Base-by-base conservation (phyloP, 2,888 invertebrate genomes). In the Agapostemon virescens region DNA sequence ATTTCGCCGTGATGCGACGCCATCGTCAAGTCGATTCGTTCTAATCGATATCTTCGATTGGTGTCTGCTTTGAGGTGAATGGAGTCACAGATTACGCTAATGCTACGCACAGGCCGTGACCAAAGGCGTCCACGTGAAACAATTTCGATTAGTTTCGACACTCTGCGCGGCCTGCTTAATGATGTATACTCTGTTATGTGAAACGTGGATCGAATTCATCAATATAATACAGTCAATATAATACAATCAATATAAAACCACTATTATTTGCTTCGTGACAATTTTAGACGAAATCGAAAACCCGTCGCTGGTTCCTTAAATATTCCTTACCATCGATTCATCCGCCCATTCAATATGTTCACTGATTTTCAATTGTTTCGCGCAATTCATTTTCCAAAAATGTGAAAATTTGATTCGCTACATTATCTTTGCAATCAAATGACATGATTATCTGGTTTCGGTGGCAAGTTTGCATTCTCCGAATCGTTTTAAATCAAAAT, bases 111-210 rank as follows among this genome's bases (percentile, higher is more conserved):
- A 33, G 45, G 58, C 52, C 69, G 30, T 64, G 71, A 63, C 68
- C 69, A 64, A 74, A 79, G 78, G 67, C 61, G 69, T 42, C 17
- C 66, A 42, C 38, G 45, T 26, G 69, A 70, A 68, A 69, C 80
- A 80, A 78, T 78, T 81, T 79, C 79, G 73, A 70, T 79, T 79
- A 79, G 70, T 74, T 68, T 74, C 74, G 36, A 63, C 81, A 71
- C 49, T 36, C 55, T 67, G n/a, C 45, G 49, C 17, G 33, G n/a
- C 40, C 38, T n/a, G 38, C 52, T 63, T 42, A 33, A 61, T 26
- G 64, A 13, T 45, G 45, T 36, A 23, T 26, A 55, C n/a, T 30
- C 26, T 5, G 11, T 45, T 58, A n/a, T n/a, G 42, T 64, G 55
- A 66, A 66, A 55, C 45, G 36, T 33, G 30, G 23, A 30, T 36